Evolutionary conservation across 2,113 vertebrate genomes (phyloP), one percentile per base, ranked within the genome.

Genomic region (Albula goreensis): DNA sequence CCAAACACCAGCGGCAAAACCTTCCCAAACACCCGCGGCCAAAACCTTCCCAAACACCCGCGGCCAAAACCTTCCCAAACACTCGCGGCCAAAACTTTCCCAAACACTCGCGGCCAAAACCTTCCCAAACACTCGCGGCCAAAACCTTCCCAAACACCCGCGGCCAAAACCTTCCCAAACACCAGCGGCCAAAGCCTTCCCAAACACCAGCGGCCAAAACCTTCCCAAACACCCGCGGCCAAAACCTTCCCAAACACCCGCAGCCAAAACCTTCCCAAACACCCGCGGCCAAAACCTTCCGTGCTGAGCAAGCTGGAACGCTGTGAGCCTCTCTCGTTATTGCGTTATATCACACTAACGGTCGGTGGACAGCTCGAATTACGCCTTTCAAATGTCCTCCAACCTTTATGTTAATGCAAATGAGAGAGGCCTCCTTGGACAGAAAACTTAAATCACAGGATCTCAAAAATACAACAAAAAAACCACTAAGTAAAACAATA

Each of bases 251-350:
- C 31, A 41, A 41, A 41, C 31, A 41, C 31, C 31, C 31, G 31
- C 31, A 1, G 31, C 31, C 31, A 41, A 41, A 41, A 1, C 31
- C 31, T 41, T 41, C 31, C 31, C 31, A 41, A 41, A 41, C 31
- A 41, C 31, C 31, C 1, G 31, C 31, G 31, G 52, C 49, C 50
- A 56, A 56, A 25, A 53, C 74, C 25, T 31, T 78, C 66, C 74
- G 9, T 48, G 31, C n/a, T 7, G 86, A 80, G 93, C 92, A 25
- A 93, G 90, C 93, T 80, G 88, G 89, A 70, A 22, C 2, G n/a
- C n/a, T 70, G 2, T 22, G 9, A 31, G 70, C 70, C n/a, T 74
- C 22, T 74, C 70, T 31, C 4, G 10, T 74, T 25, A 74, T 31
- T 74, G 9, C n/a, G 31, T 74, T 31, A 31, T 31, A 74, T 5